Base-by-base conservation (phyloP, 2,888 invertebrate genomes). In the Drosophila borealis region DNA sequence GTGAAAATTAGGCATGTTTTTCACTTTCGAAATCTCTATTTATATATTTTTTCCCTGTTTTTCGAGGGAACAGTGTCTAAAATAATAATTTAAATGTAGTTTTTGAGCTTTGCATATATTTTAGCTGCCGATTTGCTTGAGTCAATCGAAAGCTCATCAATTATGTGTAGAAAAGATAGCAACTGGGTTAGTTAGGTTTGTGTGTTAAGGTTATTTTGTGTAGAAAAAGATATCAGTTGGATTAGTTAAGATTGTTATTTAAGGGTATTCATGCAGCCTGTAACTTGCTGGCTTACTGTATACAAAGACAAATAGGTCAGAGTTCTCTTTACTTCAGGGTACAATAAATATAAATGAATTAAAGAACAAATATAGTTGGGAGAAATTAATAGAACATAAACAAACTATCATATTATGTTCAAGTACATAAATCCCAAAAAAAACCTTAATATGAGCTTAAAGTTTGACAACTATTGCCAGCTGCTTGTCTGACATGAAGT, bases 1-100 rank as follows among this genome's bases (percentile, higher is more conserved):
- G 85, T 88, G 88, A 82, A 83, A 83, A 88, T 74, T 71, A 71
- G 83, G 64, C 69, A 74, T 86, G 74, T 69, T 88, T 88, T 85
- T 81, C 85, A 88, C 81, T 85, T 88, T 88, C 85, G 53, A 68
- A 73, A 51, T 53, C 61, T 68, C 17, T 46, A 36, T 65, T 14
- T 21, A n/a, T 21, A 21, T 36, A 19, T 53, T 54, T 55, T 13
- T 57, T 29, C 37, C 21, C 29, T 4, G 14, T 13, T 25, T 44
- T 51, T n/a, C 17, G 25, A 9, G 10, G 5, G 37, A 25, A 64
- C 51, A 39, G 66, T 72, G 78, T 68, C 48, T 19, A n/a, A 60
- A 46, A 73, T 46, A 56, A 25, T 63, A 56, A 68, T 74, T 73
- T 62, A n/a, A 53, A 39, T 54, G 41, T 42, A 14, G 36, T 19